A percentile compares a stretch with the other conserved stretches of the same genome.
These are phyloP conservation scores for Ips nitidus DNA, from an alignment of 1,140 invertebrate genomes.

Conservation along the genomic window DNA sequence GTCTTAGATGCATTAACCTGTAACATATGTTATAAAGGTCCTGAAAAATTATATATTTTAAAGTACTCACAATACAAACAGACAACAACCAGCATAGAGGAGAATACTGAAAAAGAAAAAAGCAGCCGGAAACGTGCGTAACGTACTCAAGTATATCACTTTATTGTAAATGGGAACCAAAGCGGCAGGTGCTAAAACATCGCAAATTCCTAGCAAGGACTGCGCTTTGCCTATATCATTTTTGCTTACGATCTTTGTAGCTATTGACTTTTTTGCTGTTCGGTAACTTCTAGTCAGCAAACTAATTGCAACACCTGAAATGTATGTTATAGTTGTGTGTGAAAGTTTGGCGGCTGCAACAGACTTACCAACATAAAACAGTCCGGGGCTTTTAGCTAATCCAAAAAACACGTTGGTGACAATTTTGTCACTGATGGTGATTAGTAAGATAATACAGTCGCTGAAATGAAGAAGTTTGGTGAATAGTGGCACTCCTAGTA, in stretches of 20 bases:
- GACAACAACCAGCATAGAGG: constrained; percentile 24
- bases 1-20: constrained; percentile 23
- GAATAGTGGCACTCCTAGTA: constrained; percentile 44
- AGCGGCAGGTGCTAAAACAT: constrained; percentile 55
- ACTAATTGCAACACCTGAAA: constrained; percentile 52
- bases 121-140: constrained; percentile 52
- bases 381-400: constrained; percentile 34
- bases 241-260: constrained; percentile 59
- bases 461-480: constrained; percentile 44
- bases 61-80: constrained; percentile 12
- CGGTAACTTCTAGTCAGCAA: constrained; percentile 57
- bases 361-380: constrained; percentile 47
- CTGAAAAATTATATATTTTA: not conserved
- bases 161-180: constrained; percentile 56
- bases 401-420: constrained; percentile 45
- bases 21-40: constrained; percentile 12
- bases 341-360: not conserved
- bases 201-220: constrained; percentile 59
- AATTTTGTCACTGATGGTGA: constrained; percentile 47
- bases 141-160: constrained; percentile 52
- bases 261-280: constrained; percentile 58
- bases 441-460: constrained; percentile 44
- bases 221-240: constrained; percentile 60
- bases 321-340: not conserved
- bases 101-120: constrained; percentile 54